phyloP scores from a whole-genome alignment of 2,113 vertebrate genomes.

The Hippocampus zosterae region DNA sequence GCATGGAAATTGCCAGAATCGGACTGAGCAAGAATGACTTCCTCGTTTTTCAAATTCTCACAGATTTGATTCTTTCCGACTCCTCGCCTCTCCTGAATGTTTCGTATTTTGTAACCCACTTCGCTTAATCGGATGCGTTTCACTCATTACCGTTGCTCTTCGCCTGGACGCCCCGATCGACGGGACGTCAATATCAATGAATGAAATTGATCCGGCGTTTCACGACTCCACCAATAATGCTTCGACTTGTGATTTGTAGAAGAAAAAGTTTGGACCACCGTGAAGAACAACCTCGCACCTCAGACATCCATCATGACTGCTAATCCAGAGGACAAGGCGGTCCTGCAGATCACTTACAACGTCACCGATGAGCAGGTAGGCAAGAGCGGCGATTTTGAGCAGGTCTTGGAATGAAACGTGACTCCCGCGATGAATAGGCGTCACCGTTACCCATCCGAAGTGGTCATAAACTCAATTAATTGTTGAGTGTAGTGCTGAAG shows the following conservation, averaged over 20 bases:
- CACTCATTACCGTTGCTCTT: too few species aligned
- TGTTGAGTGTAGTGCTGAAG: not conserved
- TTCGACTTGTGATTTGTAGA: constrained; percentile 60
- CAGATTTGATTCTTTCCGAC: too few species aligned
- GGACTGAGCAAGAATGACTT: too few species aligned
- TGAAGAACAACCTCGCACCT: constrained; percentile 82
- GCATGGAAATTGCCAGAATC: too few species aligned
- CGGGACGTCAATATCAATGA: too few species aligned
- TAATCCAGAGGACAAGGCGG: constrained; percentile 68
- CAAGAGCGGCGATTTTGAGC: not conserved
- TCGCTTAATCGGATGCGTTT: too few species aligned
- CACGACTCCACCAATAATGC: not conserved
- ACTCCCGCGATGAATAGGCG: not conserved
- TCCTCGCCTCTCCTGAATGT: too few species aligned
- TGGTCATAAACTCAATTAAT: not conserved
- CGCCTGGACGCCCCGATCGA: too few species aligned
- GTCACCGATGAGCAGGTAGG: constrained; percentile 81
- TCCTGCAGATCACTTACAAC: constrained; percentile 84
- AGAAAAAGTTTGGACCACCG: constrained; percentile 88
- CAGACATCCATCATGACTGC: constrained; percentile 74
- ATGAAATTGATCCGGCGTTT: too few species aligned
- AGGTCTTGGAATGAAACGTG: not conserved
- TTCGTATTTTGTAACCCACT: too few species aligned
- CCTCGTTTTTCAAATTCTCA: too few species aligned
- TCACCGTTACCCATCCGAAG: too few species aligned